phyloP scores from a whole-genome alignment of 2,888 invertebrate genomes.

The Camponotus fellah region DNA sequence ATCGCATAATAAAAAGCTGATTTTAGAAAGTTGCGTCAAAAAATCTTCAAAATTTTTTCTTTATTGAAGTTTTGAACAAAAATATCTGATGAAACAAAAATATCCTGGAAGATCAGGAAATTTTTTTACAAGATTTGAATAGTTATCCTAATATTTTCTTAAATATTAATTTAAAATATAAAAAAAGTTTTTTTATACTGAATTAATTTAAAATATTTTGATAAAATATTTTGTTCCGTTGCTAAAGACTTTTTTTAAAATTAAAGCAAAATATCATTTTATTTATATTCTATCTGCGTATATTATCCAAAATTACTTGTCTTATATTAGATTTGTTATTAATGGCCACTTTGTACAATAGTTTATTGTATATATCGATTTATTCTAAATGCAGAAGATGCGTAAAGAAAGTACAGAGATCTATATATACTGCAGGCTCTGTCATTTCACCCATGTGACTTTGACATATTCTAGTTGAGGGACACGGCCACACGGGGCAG shows the following conservation, averaged over 20 bases:
- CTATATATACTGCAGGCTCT: neutral
- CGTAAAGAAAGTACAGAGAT: neutral
- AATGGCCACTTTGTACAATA: neutral
- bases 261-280: neutral
- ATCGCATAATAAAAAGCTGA: no score
- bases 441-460: slow-evolving; percentile 72
- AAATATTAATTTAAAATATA: neutral
- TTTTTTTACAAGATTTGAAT: no score
- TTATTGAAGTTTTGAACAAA: no score
- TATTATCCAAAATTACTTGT: neutral
- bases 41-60: no score
- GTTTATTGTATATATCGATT: slow-evolving; percentile 14
- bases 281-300: neutral
- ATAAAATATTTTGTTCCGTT: neutral
- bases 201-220: neutral
- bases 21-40: no score
- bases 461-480: slow-evolving; percentile 64
- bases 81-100: no score
- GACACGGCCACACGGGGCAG: slow-evolving; percentile 62
- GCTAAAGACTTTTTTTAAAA: neutral
- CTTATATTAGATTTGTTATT: neutral
- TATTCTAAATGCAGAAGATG: slow-evolving; percentile 6
- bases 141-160: neutral
- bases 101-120: no score
- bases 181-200: neutral